Evolutionary conservation across 2,888 invertebrate species (phyloP), one percentile per base, ranked within the genome.

Genomic region (Pemphredon lugubris): DNA sequence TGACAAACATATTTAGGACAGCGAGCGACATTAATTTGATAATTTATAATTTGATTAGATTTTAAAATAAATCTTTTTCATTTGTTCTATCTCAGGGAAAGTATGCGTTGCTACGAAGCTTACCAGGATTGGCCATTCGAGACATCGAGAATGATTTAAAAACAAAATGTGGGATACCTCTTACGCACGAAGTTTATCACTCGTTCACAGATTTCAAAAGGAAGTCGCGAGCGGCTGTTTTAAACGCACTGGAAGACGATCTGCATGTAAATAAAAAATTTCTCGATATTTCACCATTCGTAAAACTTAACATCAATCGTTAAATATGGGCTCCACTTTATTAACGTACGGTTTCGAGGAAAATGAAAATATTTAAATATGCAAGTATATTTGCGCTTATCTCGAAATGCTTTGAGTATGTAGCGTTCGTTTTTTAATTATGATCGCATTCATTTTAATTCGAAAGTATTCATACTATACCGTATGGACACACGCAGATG

Each of bases 71-170:
- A 44, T 21, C 53, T 7, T 9, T 60, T 66, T 14, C 1, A 11
- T 37, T 30, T 0, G 3, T 37, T 4, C 48, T n/a, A n/a, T 73
- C 74, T 6, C 68, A 92, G 92, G 94, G 94, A 9, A 95, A 95
- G 88, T 95, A 95, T 88, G 92, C 93, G 0, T 88, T 95, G 23
- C 92, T 95, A 9, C 91, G 95, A 0, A 94, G 94, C 2, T 88
- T 95, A 7, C 95, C 94, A 0, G 95, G 95, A 0, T 87, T 94
- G 18, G 94, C 93, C 0, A 88, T 95, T 48, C 90, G 91, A 73
- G 84, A 90, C 0, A 90, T 93, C 0, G 93, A 93, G 60, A 91
- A 92, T 42, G 95, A 95, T 77, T 63, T 71, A 1, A 83, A 83
- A 60, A 87, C 83, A 4, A 75, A 84, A 42, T 89, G 89, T 50